These are phyloP conservation scores for Zophobas morio DNA, from an alignment of 1,140 invertebrate species.

Conservation along the genomic window DNA sequence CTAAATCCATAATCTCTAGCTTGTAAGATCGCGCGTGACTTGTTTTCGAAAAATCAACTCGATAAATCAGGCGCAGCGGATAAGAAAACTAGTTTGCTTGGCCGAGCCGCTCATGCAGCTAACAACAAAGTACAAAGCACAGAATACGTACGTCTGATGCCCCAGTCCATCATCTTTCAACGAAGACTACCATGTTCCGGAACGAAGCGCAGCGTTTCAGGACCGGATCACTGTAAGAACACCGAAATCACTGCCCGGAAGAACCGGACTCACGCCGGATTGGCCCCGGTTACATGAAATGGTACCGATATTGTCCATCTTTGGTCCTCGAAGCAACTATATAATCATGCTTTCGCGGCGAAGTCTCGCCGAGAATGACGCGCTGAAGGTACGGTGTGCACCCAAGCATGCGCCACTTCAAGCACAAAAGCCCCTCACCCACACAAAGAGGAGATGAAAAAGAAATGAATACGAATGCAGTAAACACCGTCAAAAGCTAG, in stretches of 20 bases:
- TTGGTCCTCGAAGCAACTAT: slow-evolving; percentile 32
- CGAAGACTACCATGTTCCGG: slow-evolving; percentile 28
- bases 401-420: slow-evolving; percentile 51
- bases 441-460: slow-evolving; percentile 40
- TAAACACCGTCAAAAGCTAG: not conserved
- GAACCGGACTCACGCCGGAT: slow-evolving; percentile 11
- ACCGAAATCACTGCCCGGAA: slow-evolving; percentile 10
- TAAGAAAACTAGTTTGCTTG: slow-evolving; percentile 54
- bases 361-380: slow-evolving; percentile 49
- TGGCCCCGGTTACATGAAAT: slow-evolving; percentile 12
- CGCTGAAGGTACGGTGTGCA: slow-evolving; percentile 41
- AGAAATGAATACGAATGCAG: slow-evolving; percentile 26
- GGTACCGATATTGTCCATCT: slow-evolving; percentile 32
- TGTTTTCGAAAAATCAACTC: slow-evolving; percentile 56
- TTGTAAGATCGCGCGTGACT: slow-evolving; percentile 52
- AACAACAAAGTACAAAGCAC: slow-evolving; percentile 12
- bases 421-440: slow-evolving; percentile 24
- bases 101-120: slow-evolving; percentile 26
- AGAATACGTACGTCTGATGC: slow-evolving; percentile 81
- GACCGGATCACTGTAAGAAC: slow-evolving; percentile 13
- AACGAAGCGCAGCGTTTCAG: not conserved
- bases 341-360: slow-evolving; percentile 43
- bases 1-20: not conserved
- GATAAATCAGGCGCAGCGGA: slow-evolving; percentile 53
- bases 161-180: slow-evolving; percentile 81